These are phyloP conservation scores for Gymnopithys bicolor DNA, from an alignment of 2,797 vertebrate species.

Conservation along the genomic window DNA sequence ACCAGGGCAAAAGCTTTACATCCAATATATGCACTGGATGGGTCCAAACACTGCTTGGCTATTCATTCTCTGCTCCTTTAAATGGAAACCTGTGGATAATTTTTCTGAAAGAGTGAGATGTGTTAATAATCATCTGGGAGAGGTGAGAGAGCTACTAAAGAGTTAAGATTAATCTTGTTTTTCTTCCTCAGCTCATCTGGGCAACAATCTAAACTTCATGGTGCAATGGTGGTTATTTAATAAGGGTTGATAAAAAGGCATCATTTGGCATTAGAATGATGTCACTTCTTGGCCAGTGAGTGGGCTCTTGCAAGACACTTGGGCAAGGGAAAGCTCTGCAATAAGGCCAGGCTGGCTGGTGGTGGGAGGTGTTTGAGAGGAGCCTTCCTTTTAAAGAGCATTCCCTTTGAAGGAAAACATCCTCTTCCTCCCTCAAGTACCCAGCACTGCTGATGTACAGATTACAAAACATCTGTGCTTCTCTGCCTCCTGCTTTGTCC, in stretches of 20 bases:
- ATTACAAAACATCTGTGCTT: neutral
- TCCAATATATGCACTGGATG: rapidly evolving
- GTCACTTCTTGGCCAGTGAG: neutral
- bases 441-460: neutral
- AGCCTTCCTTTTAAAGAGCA: neutral
- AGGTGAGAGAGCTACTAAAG: neutral
- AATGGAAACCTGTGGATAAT: neutral
- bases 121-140: neutral
- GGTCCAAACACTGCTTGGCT: neutral
- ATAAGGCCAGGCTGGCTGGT: neutral
- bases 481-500: neutral
- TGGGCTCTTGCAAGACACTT: neutral
- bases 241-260: neutral
- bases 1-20: neutral
- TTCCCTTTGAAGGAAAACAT: neutral
- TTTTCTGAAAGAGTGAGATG: neutral
- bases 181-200: neutral
- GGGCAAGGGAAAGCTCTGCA: neutral
- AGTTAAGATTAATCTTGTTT: neutral
- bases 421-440: neutral
- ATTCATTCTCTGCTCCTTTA: neutral
- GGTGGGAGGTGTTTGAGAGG: neutral
- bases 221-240: neutral
- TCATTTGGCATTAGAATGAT: neutral
- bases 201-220: rapidly evolving